Evolutionary conservation across 2,888 invertebrate genomes (phyloP).

Genomic region (Netelia fuscicornis): DNA sequence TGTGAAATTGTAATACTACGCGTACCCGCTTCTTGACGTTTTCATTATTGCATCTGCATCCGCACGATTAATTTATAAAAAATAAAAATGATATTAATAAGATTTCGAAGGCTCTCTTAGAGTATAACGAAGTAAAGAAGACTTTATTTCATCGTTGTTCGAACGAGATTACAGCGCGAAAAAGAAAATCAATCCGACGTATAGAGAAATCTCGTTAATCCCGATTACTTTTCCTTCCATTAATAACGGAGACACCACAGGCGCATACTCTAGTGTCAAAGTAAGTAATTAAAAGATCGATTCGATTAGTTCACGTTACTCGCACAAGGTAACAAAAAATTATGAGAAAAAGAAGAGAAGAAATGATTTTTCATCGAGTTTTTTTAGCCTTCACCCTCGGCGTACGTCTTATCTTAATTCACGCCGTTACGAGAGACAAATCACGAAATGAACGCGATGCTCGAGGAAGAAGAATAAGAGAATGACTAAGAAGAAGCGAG

Average conservation of each 20-base stretch:
- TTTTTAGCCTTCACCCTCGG: no score
- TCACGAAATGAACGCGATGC: neutral
- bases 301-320: neutral
- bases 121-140: constrained; percentile 8
- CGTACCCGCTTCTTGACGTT: constrained; percentile 84
- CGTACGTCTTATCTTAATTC: no score
- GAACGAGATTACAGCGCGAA: neutral
- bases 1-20: constrained; percentile 83
- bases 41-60: constrained; percentile 85
- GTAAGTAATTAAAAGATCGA: constrained; percentile 8
- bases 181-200: neutral
- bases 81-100: constrained; percentile 77
- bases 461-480: constrained; percentile 8
- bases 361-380: no score
- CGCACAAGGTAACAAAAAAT: neutral
- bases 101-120: constrained; percentile 44
- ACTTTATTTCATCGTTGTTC: neutral
- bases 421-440: no score
- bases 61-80: constrained; percentile 85
- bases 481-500: neutral
- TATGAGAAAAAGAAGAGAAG: no score
- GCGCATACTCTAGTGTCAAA: neutral
- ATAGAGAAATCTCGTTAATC: neutral
- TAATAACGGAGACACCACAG: neutral
- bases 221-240: neutral